phyloP scores from a whole-genome alignment of 1,140 invertebrate species.

The Tetragnatha versicolor region DNA sequence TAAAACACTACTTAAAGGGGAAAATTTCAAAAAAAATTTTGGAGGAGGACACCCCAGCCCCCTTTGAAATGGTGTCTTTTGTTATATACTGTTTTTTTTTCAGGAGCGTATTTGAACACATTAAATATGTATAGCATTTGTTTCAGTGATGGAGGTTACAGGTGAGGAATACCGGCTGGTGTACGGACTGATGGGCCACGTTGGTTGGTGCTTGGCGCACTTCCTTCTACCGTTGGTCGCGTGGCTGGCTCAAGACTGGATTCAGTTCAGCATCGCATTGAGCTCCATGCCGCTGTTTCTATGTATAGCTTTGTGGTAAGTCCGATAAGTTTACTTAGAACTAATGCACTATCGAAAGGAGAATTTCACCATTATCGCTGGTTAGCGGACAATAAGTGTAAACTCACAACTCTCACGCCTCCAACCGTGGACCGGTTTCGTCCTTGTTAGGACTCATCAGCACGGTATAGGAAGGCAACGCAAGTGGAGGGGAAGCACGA shows the following conservation, averaged over 20 bases:
- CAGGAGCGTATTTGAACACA: background rate
- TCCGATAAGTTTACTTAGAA: too few relatives aligned
- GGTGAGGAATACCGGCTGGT: background rate
- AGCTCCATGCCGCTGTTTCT: background rate
- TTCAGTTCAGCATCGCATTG: background rate
- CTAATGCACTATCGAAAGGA: too few relatives aligned
- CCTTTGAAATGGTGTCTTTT: background rate
- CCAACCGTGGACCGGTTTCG: too few relatives aligned
- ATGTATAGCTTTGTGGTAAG: constrained; percentile 8
- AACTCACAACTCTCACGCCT: too few relatives aligned
- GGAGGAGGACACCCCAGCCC: background rate
- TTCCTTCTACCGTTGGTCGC: constrained; percentile 2
- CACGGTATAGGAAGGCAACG: too few relatives aligned
- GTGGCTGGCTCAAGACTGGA: background rate
- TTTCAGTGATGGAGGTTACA: constrained; percentile 8
- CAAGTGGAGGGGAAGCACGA: too few relatives aligned
- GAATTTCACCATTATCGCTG: too few relatives aligned
- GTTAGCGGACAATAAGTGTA: too few relatives aligned
- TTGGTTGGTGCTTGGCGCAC: constrained; percentile 15
- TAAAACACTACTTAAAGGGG: background rate
- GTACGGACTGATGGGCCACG: constrained; percentile 5
- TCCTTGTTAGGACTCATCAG: too few relatives aligned
- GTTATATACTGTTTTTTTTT: background rate
- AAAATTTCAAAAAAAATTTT: background rate
- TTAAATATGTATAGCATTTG: background rate